Evolutionary conservation across 2,888 invertebrate species (phyloP), one percentile per base, ranked within the genome.

Genomic region (Tetragnatha montana): DNA sequence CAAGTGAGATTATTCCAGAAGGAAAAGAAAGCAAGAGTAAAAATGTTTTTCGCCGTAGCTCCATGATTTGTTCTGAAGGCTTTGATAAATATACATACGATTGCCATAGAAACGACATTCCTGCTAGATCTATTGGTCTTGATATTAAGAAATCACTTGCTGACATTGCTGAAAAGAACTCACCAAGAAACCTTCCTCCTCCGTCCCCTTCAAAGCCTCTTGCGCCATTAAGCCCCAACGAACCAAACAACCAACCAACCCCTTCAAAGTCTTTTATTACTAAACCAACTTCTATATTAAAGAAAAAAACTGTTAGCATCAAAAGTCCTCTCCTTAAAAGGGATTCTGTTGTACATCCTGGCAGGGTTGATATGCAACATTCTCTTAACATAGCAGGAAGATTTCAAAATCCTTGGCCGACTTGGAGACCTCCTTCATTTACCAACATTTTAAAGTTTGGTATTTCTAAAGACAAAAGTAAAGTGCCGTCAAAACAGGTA

Each of bases 321-420:
- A 87, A 86, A 75, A 80, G 75, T 76, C 78, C 87, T 47, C 80
- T 87, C 51, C 83, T 91, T 10, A 92, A 91, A 91, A 81, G 92
- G 69, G 90, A 91, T 83, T 91, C 92, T 81, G 91, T 92, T 60
- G 92, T 92, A 2, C 91, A 91, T 82, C 91, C 91, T 47, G 91
- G 90, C 68, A 80, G 90, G 73, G 35, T 88, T 80, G 89, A 91
- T 69, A 87, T 91, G 76, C 91, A 91, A 22, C 82, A 89, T 78
- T 92, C 93, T n/a, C 76, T 93, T 17, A 91, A 88, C 81, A 91
- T 92, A 75, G 91, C 92, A 91, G 93, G 93, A 8, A 83, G 92
- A 74, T 93, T 91, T 91, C 88, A 92, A n/a, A 93, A 93, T 91
- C 93, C 93, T 19, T 93, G 93, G 93, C 89, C 91, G 21, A 92